Percentiles rank a stretch among this genome's conserved stretches.
Evolutionary conservation across 2,888 invertebrate genomes (phyloP).

Genomic region (Cephus sareptanus): DNA sequence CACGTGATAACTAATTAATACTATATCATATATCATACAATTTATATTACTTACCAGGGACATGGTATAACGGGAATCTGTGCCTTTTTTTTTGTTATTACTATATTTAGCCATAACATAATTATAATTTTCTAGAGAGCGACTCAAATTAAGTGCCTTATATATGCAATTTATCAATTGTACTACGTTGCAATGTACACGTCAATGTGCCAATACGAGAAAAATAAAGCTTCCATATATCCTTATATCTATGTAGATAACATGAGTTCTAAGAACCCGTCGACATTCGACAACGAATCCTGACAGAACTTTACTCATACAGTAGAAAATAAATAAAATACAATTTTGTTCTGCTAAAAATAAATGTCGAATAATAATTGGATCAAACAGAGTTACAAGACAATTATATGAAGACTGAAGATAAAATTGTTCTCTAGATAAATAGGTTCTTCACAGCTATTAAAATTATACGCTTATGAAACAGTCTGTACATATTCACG

Average conservation of each 20-base stretch:
- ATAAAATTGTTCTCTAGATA: not conserved
- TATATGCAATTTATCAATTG: not conserved
- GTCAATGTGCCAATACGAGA: not conserved
- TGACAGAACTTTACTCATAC: too few relatives aligned
- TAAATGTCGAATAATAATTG: too few relatives aligned
- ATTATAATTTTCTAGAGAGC: not conserved
- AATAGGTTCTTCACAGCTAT: not conserved
- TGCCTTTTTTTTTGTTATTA: not conserved
- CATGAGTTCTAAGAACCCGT: not conserved
- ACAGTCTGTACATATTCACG: not conserved
- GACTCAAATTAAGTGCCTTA: not conserved
- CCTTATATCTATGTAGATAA: not conserved
- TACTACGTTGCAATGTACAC: not conserved
- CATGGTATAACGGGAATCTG: not conserved
- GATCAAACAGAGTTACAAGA: not conserved
- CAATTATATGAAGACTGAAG: not conserved
- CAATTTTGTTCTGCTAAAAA: too few relatives aligned
- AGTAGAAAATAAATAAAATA: too few relatives aligned
- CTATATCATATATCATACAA: not conserved
- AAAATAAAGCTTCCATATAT: not conserved
- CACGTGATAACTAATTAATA: not conserved
- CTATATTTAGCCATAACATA: not conserved
- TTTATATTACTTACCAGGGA: not conserved
- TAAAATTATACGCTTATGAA: not conserved
- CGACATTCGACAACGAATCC: not conserved